Evolutionary conservation across 2,113 vertebrate species (phyloP), one percentile per base, ranked within the genome.

Genomic region (Pitta sordida): DNA sequence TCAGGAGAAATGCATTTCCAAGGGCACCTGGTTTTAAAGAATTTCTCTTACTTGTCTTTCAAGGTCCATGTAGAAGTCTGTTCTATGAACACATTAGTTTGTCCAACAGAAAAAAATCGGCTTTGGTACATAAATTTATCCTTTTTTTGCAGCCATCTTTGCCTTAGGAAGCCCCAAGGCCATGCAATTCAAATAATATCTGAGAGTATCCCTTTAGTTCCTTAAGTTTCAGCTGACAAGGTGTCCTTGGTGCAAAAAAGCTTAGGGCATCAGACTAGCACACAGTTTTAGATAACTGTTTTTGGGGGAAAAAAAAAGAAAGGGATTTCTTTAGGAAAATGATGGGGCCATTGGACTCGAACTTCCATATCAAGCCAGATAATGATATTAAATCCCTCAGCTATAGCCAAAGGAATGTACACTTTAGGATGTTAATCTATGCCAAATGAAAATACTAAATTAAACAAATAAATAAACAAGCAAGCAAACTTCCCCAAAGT

Each of bases 131-230:
- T 41, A 41, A 41, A 41, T 41, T 41, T 41, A 41, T 41, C 39
- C 77, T 83, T 55, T 92, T 87, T 90, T 95, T 88, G 51, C 82
- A 95, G 43, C 83, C 87, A 91, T 96, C 71, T 96, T 96, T 94
- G 93, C 96, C 94, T 94, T 87, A 89, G 94, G 95, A 97, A 95
- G 81, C 96, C 94, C 59, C 88, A 96, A 91, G 95, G 96, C 97
- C 96, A 93, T 96, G 83, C 59, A 96, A 87, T 92, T 95, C 85
- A 85, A 95, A 94, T 67, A 88, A 67, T 95, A 92, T 94, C 91
- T 78, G 90, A 94, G 43, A 95, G 67, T 67, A 86, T 82, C 12
- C 24, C 71, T 95, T 88, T 52, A 88, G 83, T 91, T 96, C 85
- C 87, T 94, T 96, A 92, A 94, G 87, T 93, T 96, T 90, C 77